phyloP scores from a whole-genome alignment of 2,113 vertebrate species.

The Syngnathus scovelli region DNA sequence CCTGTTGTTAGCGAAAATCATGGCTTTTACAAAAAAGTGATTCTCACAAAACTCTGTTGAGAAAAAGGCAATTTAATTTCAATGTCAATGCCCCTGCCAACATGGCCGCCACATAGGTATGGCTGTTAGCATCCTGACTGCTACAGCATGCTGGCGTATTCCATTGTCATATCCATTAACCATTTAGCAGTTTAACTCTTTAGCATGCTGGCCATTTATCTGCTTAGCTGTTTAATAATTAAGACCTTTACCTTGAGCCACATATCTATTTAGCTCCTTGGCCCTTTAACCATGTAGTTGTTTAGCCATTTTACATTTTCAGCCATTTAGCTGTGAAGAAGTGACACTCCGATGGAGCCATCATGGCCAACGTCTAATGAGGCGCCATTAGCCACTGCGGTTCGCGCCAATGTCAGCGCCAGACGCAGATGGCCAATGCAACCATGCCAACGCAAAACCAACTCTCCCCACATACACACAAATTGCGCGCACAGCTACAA shows the following conservation, averaged over 20 bases:
- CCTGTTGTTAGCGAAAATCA: no score
- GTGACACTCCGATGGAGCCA: conserved; percentile 75
- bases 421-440: conserved; percentile 71
- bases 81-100: no score
- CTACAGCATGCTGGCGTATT: no score
- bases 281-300: background rate
- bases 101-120: no score
- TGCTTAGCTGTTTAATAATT: background rate
- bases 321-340: conserved; percentile 57
- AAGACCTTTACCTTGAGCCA: background rate
- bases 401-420: conserved; percentile 77
- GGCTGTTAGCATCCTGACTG: no score
- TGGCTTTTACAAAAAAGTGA: no score
- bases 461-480: conserved; percentile 40
- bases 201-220: background rate
- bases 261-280: background rate
- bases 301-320: conserved; percentile 11
- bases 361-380: conserved; percentile 77
- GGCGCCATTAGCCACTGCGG: conserved; percentile 76
- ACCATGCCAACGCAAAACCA: conserved; percentile 49
- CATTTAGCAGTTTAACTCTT: background rate
- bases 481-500: no score
- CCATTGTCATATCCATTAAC: background rate
- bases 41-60: no score
- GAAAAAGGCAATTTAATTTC: no score